Conservation (phyloP, 2,113 vertebrate genomes). For the Myanophis thanlyinensis region DNA sequence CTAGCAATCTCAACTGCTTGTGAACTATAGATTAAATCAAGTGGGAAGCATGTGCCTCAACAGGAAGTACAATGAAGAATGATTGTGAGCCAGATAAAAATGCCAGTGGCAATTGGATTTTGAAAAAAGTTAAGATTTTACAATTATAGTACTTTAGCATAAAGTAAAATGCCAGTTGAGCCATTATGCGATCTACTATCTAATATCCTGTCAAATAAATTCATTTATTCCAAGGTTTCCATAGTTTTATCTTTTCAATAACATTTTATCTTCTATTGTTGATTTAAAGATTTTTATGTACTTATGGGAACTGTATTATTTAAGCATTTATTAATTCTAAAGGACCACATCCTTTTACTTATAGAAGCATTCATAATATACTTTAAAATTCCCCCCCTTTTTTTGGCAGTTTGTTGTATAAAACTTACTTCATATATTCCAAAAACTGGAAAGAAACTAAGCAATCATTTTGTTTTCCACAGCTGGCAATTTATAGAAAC, state of each 20-base stretch:
- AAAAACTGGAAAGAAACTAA: neutral
- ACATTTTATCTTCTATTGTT: neutral
- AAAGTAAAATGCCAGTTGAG: neutral
- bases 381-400: neutral
- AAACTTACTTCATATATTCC: neutral
- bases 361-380: neutral
- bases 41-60: neutral
- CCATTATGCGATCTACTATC: neutral
- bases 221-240: neutral
- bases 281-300: neutral
- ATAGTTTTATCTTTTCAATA: neutral
- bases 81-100: neutral
- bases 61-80: neutral
- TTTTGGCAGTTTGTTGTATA: neutral
- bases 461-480: neutral
- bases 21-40: neutral
- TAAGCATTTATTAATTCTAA: neutral
- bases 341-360: neutral
- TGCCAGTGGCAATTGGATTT: neutral
- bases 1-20: neutral
- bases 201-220: neutral
- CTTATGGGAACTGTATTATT: neutral
- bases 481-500: neutral
- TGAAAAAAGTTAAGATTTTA: neutral
- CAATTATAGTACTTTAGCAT: neutral